Percentiles rank a stretch among this genome's conserved stretches.
These are phyloP conservation scores for Cataglyphis livida DNA, from an alignment of 2,888 invertebrate genomes.

Conservation along the genomic window DNA sequence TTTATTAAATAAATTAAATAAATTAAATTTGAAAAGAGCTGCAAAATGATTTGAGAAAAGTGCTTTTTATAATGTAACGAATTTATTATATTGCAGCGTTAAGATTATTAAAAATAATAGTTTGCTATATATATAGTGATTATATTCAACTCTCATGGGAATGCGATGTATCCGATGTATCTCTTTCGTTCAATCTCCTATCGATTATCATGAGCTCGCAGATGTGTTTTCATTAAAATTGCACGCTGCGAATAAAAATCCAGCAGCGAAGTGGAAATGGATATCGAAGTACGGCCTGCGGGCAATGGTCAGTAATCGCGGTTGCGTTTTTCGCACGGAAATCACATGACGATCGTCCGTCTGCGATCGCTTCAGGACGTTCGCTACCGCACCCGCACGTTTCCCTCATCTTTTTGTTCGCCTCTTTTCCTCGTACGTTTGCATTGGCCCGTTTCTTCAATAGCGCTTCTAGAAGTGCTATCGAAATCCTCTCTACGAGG, in stretches of 20 bases:
- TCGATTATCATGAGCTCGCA: constrained; percentile 23
- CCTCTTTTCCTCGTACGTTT: constrained; percentile 48
- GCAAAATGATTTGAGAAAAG: background rate
- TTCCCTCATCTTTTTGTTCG: constrained; percentile 5
- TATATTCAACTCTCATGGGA: background rate
- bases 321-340: constrained; percentile 61
- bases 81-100: background rate
- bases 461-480: constrained; percentile 40
- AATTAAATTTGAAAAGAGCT: background rate
- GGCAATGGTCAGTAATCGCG: constrained; percentile 51
- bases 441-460: constrained; percentile 48
- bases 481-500: constrained; percentile 45
- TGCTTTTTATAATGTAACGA: background rate
- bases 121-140: background rate
- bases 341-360: constrained; percentile 49
- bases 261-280: constrained; percentile 40
- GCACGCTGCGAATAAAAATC: constrained; percentile 42
- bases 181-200: background rate
- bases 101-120: background rate
- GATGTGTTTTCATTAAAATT: constrained; percentile 47
- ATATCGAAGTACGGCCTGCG: constrained; percentile 48
- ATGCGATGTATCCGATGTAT: constrained; percentile 10
- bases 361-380: constrained; percentile 35
- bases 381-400: background rate
- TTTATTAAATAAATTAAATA: background rate